Conservation (phyloP, 2,888 invertebrate genomes). For the Empis stercorea region DNA sequence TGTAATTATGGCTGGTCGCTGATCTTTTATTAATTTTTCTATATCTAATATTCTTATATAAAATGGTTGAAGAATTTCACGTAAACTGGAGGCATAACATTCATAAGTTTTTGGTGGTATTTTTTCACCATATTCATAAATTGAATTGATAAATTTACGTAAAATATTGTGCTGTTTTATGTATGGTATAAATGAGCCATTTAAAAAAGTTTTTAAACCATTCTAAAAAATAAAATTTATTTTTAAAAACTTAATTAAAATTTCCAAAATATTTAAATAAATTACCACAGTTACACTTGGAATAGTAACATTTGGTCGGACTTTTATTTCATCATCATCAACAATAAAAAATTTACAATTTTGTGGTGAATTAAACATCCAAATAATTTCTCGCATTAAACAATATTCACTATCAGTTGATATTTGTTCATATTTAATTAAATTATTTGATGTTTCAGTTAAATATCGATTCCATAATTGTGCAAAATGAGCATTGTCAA, state of each 20-base stretch:
- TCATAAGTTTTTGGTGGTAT: conserved; percentile 36
- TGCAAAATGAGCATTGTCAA: conserved; percentile 34
- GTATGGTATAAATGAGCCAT: conserved; percentile 21
- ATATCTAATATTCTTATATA: conserved; percentile 27
- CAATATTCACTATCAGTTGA: conserved; percentile 26
- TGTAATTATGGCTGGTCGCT: conserved; percentile 29
- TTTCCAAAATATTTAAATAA: not conserved
- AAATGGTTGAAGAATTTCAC: conserved; percentile 32
- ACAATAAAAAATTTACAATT: conserved; percentile 26
- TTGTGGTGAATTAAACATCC: conserved; percentile 30
- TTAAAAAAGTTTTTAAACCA: conserved; percentile 20
- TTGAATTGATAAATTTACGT: conserved; percentile 28
- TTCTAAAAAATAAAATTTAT: conserved; percentile 14
- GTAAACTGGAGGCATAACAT: conserved; percentile 36
- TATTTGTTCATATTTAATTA: conserved; percentile 17
- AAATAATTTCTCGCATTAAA: conserved; percentile 30
- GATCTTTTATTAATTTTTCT: conserved; percentile 33
- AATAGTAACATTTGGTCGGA: conserved; percentile 25
- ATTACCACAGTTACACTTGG: conserved; percentile 27
- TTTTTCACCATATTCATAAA: conserved; percentile 20
- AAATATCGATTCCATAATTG: conserved; percentile 28
- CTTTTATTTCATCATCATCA: conserved; percentile 13
- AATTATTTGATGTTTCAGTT: conserved; percentile 17
- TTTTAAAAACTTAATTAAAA: not conserved
- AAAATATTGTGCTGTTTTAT: conserved; percentile 28